Base-by-base conservation (phyloP, 2,113 vertebrate genomes). In the Clarias magur region DNA sequence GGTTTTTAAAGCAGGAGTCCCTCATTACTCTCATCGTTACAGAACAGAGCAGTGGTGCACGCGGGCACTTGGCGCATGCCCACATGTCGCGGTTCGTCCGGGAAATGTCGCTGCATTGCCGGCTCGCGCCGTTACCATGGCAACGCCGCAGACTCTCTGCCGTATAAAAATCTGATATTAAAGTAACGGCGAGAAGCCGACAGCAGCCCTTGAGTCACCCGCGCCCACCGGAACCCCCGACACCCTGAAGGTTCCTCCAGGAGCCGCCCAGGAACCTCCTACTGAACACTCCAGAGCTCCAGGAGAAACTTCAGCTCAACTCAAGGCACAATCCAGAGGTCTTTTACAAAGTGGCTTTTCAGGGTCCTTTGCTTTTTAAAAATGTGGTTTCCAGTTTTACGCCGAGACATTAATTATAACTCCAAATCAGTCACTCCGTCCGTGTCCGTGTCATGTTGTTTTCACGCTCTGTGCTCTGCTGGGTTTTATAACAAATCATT, bases 1-100 rank as follows among this genome's bases (percentile, higher is more conserved):
- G 90, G 92, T 93, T 93, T 92, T 54, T 91, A 90, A 89, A 87
- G 65, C 57, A 75, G 91, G 89, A 86, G 54, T 80, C 15, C 30
- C 57, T 80, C 34, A 59, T 80, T 80, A 34, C 78, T 34, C 53
- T 19, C 57, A 59, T 80, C 59, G 56, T 80, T 54, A 38, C 59
- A 30, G 78, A 56, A 30, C 30, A 80, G 54, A 80, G 34, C 54
- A 80, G 59, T 21, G 34, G 16, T 80, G 78, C n/a, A 59, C 75
- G 27, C 83, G 90, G 85, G 75, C 80, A 88, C 68, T n/a, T 86
- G 25, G 48, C 79, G 38, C 17, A 75, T 79, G 76, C 72, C 30
- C 76, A 34, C 30, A 34, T 38, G 34, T 38, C 34, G 34, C 34
- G 34, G 34, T 38, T 38, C 34, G 34, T 38, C 34, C 34, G 65